A percentile compares a stretch with the other conserved stretches of the same genome.
These are phyloP conservation scores for Sitobion miscanthi DNA, from an alignment of 1,140 invertebrate genomes.

Conservation along the genomic window DNA sequence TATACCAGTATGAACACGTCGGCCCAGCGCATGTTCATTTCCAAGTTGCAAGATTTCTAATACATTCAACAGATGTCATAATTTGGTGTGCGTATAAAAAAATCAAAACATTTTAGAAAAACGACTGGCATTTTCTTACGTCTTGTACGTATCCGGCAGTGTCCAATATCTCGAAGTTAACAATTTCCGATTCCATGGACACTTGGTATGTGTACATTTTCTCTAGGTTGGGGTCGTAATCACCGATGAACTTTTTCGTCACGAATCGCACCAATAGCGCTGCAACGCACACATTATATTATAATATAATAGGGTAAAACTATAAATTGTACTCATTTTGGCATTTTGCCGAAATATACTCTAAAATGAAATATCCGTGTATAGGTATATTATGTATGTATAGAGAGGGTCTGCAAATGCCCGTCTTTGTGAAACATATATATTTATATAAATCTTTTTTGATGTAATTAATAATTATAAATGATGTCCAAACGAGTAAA, in stretches of 20 bases:
- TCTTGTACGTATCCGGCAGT: conserved; percentile 75
- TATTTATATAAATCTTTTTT: neutral
- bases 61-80: conserved; percentile 28
- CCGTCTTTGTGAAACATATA: neutral
- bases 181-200: conserved; percentile 77
- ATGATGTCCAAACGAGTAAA: neutral
- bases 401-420: neutral
- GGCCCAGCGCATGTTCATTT: conserved; percentile 81
- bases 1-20: conserved; percentile 86
- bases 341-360: no score
- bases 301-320: neutral
- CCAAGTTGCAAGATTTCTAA: conserved; percentile 71
- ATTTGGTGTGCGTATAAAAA: neutral
- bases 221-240: conserved; percentile 81
- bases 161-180: conserved; percentile 80
- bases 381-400: neutral
- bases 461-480: neutral
- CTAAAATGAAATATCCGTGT: neutral
- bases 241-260: conserved; percentile 81
- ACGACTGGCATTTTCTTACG: neutral
- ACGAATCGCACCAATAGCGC: conserved; percentile 82
- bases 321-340: neutral
- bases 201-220: conserved; percentile 79
- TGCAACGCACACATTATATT: conserved; percentile 60
- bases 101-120: neutral